Evolutionary conservation across 2,113 vertebrate genomes (phyloP).

Genomic region (Poecile atricapillus): DNA sequence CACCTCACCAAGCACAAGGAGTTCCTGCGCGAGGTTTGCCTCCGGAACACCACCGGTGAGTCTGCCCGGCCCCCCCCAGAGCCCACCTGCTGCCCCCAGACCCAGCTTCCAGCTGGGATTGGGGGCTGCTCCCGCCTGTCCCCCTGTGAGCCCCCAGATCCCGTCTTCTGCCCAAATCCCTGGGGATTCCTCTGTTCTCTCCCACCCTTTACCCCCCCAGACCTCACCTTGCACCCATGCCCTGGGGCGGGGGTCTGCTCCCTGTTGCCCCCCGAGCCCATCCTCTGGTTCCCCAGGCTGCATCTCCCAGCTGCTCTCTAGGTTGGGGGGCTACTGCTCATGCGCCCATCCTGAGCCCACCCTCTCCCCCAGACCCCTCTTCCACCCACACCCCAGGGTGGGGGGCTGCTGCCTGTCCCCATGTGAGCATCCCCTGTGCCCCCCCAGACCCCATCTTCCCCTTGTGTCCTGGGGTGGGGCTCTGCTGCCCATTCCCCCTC

Average conservation of each 20-base stretch:
- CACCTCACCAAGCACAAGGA: conserved; percentile 93
- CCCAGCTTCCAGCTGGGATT: neutral
- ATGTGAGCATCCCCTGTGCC: too few relatives aligned
- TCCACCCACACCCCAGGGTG: too few relatives aligned
- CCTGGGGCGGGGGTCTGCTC: neutral
- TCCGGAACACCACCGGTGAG: conserved; percentile 78
- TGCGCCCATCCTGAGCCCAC: too few relatives aligned
- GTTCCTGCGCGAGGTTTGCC: conserved; percentile 86
- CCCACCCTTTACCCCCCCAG: neutral
- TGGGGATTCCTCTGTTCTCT: neutral
- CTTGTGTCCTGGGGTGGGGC: neutral
- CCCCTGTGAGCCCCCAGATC: neutral
- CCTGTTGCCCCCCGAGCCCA: neutral
- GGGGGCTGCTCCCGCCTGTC: neutral
- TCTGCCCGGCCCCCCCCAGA: rapidly evolving
- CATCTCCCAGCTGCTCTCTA: neutral
- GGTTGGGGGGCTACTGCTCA: neutral
- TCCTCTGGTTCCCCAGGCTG: neutral
- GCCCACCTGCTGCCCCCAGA: conserved; percentile 54
- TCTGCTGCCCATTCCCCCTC: rapidly evolving
- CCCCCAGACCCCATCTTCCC: neutral
- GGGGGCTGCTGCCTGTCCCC: too few relatives aligned
- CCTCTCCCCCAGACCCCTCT: neutral
- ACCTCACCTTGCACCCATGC: neutral
- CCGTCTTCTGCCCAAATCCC: too few relatives aligned